phyloP scores from a whole-genome alignment of 2,888 invertebrate species.

The Blera fallax region DNA sequence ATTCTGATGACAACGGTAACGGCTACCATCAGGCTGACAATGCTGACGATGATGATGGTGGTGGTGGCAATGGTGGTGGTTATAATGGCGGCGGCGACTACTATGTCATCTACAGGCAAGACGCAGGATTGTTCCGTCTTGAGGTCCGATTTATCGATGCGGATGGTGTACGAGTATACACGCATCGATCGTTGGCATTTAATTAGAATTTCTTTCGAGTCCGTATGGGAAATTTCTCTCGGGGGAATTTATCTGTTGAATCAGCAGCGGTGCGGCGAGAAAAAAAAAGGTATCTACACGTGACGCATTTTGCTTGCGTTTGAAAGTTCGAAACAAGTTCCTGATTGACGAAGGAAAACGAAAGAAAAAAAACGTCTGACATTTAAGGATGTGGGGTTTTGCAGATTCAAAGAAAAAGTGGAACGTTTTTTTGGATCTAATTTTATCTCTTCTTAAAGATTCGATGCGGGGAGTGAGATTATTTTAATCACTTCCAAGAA shows the following conservation, averaged over 20 bases:
- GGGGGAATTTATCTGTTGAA: conserved; percentile 24
- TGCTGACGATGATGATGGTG: too few relatives aligned
- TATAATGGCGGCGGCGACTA: background rate
- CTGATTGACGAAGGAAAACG: background rate
- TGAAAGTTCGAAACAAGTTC: conserved; percentile 1
- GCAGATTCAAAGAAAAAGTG: background rate
- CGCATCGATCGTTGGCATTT: conserved; percentile 21
- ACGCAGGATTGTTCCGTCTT: background rate
- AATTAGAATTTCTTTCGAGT: conserved; percentile 23
- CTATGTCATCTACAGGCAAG: background rate
- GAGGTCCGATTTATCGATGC: conserved; percentile 4
- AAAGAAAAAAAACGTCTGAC: background rate
- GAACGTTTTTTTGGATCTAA: background rate
- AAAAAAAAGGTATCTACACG: background rate
- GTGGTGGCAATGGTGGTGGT: background rate
- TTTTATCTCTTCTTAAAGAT: background rate
- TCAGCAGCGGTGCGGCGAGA: background rate
- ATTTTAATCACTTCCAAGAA: background rate
- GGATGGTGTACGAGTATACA: background rate
- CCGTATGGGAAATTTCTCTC: conserved; percentile 21
- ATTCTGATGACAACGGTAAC: conserved; percentile 9
- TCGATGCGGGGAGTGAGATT: background rate
- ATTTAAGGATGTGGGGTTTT: background rate
- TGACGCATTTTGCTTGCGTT: background rate
- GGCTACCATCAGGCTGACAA: too few relatives aligned